Base-by-base conservation (phyloP, 2,797 vertebrate genomes). In the Lepilemur ruficaudatus region DNA sequence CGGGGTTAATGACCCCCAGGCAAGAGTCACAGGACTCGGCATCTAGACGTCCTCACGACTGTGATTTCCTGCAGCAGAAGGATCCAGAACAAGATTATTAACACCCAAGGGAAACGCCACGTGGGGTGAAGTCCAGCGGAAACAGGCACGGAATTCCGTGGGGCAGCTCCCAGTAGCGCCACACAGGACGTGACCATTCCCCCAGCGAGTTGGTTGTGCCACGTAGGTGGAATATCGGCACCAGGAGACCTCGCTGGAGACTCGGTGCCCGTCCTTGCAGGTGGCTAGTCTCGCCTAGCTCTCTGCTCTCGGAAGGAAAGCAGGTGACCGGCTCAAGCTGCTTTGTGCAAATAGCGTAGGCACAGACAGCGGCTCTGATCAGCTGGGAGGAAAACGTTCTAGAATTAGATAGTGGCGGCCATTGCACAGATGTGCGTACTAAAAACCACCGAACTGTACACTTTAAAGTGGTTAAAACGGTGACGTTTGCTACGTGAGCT, bases 221-320 rank as follows among this genome's bases (percentile, higher is more conserved):
- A 25, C 30, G 5, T 11, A 2, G 57, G 32, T 35, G 13, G 52
- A 5, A 13, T 73, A 13, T 9, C 5, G 0, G 55, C 61, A 1
- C 28, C 11, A 23, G 13, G 23, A 50, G 32, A 6, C 50, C 25
- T 75, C n/a, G 2, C 10, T 8, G n/a, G n/a, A 43, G 41, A 43
- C 61, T 25, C 0, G 0, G n/a, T 5, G 23, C 17, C 13, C 3
- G 0, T 1, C 50, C 9, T 3, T 2, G 25, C 11, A 15, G 0
- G 28, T 46, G 50, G 50, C 50, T 70, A n/a, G 7, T 15, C 61
- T 30, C 70, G 14, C 1, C 59, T 1, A 2, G 1, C 12, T 2
- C 41, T n/a, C 7, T 72, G 12, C 22, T 23, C 7, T 46, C 41
- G 12, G 15, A 61, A 70, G 12, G 80, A 28, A 9, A n/a, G 48